These are phyloP conservation scores for Theristus sp. DNA, from an alignment of 2,888 invertebrate genomes.

Conservation along the genomic window DNA sequence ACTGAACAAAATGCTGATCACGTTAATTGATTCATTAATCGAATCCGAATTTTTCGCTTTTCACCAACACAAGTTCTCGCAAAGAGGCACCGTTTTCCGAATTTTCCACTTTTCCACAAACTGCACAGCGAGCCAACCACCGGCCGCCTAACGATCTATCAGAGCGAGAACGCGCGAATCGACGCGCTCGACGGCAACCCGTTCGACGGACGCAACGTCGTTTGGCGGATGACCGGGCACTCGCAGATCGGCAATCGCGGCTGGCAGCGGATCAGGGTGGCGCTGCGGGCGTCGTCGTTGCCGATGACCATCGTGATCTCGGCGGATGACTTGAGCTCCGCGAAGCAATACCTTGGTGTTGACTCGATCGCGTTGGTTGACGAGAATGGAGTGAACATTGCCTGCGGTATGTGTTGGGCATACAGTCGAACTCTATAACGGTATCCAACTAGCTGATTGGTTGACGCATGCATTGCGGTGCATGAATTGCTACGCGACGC, in stretches of 20 bases:
- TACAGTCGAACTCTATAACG: too few relatives aligned
- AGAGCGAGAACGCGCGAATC: neutral
- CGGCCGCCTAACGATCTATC: conserved; percentile 5
- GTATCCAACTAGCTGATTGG: too few relatives aligned
- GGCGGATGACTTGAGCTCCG: conserved; percentile 1
- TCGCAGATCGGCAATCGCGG: neutral
- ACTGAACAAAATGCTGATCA: too few relatives aligned
- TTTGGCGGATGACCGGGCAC: neutral
- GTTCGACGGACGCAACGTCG: neutral
- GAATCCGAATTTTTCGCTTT: too few relatives aligned
- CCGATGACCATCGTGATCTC: conserved; percentile 3
- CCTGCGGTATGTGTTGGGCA: conserved; percentile 1
- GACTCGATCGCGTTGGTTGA: conserved; percentile 5
- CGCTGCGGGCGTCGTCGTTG: conserved; percentile 3
- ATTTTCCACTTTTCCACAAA: too few relatives aligned
- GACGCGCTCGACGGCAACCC: neutral
- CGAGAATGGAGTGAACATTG: conserved; percentile 1
- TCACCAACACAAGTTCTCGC: too few relatives aligned
- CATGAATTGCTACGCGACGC: too few relatives aligned
- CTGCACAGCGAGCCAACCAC: neutral
- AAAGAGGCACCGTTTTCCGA: too few relatives aligned
- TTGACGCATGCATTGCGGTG: too few relatives aligned
- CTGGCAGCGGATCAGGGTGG: conserved; percentile 2
- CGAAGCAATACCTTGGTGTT: conserved; percentile 2
- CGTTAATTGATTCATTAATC: too few relatives aligned